These are phyloP conservation scores for Chelonus formosanus DNA, from an alignment of 2,888 invertebrate species.

Conservation along the genomic window DNA sequence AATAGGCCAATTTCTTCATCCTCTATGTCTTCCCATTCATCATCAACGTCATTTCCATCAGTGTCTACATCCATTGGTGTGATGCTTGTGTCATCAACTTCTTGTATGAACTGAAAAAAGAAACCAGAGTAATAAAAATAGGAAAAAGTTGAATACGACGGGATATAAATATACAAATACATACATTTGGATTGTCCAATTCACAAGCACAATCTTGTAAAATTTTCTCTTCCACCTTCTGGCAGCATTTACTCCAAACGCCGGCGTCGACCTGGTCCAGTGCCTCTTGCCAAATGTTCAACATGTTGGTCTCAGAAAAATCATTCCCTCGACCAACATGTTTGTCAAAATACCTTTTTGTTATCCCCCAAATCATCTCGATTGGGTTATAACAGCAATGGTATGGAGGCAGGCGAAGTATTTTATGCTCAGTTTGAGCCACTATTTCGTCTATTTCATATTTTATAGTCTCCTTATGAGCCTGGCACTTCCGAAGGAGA, in stretches of 20 bases:
- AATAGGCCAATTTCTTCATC: background rate
- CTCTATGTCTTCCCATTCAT: background rate
- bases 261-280: background rate
- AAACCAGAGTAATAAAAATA: too few species aligned
- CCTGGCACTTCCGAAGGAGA: background rate
- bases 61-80: background rate
- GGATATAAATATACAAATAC: too few species aligned
- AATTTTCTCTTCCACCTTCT: background rate
- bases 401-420: slow-evolving; percentile 13
- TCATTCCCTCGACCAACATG: background rate
- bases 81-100: background rate
- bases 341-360: slow-evolving; percentile 12
- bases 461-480: background rate
- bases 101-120: background rate
- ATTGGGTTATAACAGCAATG: slow-evolving; percentile 20
- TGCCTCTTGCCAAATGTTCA: background rate
- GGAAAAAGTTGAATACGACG: too few species aligned
- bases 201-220: slow-evolving; percentile 6
- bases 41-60: background rate
- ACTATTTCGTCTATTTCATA: background rate
- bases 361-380: slow-evolving; percentile 11
- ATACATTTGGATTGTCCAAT: too few species aligned
- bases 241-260: slow-evolving; percentile 1
- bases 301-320: background rate
- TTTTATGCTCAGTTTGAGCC: background rate